Base-by-base conservation (phyloP, 2,888 invertebrate species). In the Metellina segmentata region DNA sequence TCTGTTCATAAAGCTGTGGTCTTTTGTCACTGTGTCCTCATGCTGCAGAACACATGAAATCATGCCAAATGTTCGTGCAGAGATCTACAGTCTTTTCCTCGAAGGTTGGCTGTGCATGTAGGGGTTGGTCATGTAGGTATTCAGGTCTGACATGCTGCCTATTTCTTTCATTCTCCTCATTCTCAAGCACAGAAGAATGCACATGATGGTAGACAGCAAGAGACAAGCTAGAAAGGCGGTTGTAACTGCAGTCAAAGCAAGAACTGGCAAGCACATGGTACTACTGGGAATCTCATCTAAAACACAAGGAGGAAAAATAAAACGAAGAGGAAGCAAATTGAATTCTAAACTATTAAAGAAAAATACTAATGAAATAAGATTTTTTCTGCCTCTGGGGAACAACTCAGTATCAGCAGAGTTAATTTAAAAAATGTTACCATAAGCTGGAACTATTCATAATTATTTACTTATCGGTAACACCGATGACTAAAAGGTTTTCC, bases 201-300 rank as follows among this genome's bases (percentile, higher is more conserved):
- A 90, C 49, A 92, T 82, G 52, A 87, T 48, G 7, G 83, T 83
- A 7, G 92, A 81, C 9, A 92, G 78, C 0, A 92, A 71, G 7
- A 92, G 86, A 48, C 83, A 89, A 5, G 92, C 92, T 52, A 89
- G 69, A 70, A 92, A 89, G 8, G 92, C 87, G 2, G 92, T 86
- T 5, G 86, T 86, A 0, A 89, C 92, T 0, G 92, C 89, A 19
- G 92, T 86, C 51, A 92, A 48, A 13, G 85, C 92, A 4, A 89
- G 77, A 8, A 89, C 86, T 5, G 92, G 92, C 16, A 92, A 61
- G 34, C 92, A 92, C 34, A 92, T 49, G 6, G 89, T 89, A 51
- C 77, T 89, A 4, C 86, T 85, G 7, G 89, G 89, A 6, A 82
- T 52, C 48, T 92, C 89, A 52, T 89, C 89, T 92, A 61, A 2